phyloP scores from a whole-genome alignment of 2,797 vertebrate species.

The Gymnoscopelus braueri region DNA sequence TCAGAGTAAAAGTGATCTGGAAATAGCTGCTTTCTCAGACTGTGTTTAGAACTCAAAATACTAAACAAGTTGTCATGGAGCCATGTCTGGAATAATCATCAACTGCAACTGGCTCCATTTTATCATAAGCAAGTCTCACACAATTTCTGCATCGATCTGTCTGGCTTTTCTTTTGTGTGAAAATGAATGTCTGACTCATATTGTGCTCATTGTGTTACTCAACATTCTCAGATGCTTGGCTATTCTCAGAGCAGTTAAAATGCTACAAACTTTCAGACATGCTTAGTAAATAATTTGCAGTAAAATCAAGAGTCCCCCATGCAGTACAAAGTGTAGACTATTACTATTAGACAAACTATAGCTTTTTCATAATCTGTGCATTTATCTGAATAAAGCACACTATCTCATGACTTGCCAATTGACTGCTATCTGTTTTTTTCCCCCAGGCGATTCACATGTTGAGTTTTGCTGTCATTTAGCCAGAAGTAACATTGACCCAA shows the following conservation, averaged over 20 bases:
- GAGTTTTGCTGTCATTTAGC: slow-evolving; percentile 96
- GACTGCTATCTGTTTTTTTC: slow-evolving; percentile 22
- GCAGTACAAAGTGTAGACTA: too few relatives aligned
- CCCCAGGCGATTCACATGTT: slow-evolving; percentile 84
- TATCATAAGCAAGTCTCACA: slow-evolving; percentile 17
- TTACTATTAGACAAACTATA: too few relatives aligned
- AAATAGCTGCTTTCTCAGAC: slow-evolving; percentile 26
- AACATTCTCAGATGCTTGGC: background rate
- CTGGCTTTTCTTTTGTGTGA: background rate
- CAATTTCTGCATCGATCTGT: slow-evolving; percentile 1
- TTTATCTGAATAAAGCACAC: background rate
- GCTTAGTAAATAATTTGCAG: background rate
- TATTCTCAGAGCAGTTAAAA: background rate
- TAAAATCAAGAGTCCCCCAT: background rate
- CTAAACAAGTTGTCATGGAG: slow-evolving; percentile 41
- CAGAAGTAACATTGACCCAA: slow-evolving; percentile 85
- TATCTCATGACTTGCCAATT: background rate
- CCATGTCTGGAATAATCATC: slow-evolving; percentile 23
- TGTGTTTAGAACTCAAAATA: slow-evolving; percentile 52
- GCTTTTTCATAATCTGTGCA: background rate
- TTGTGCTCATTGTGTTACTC: background rate
- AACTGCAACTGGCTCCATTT: slow-evolving; percentile 3
- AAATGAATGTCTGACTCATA: background rate
- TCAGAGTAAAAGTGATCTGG: slow-evolving; percentile 49
- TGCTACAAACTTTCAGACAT: background rate